These are phyloP conservation scores for Sitobion miscanthi DNA, from an alignment of 1,140 invertebrate genomes.

Conservation along the genomic window DNA sequence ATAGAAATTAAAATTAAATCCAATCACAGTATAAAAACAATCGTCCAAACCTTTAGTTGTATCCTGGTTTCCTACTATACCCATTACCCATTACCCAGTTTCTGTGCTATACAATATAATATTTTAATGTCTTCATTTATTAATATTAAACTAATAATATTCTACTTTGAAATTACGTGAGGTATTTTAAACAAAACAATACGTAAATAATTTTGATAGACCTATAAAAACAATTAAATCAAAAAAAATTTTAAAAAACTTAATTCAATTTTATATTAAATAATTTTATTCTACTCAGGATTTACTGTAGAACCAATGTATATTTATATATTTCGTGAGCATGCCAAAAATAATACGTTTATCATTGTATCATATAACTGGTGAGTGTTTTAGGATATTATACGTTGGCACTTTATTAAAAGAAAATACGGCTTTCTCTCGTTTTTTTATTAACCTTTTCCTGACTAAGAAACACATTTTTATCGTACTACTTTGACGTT, in stretches of 20 bases:
- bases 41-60: background rate
- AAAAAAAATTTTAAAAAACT: background rate
- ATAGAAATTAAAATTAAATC: too few species aligned
- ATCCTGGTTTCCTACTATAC: background rate
- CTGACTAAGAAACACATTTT: constrained; percentile 37
- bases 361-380: constrained; percentile 17
- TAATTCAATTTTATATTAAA: background rate
- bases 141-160: background rate
- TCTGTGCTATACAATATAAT: background rate
- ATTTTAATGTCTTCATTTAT: background rate
- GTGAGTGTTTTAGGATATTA: constrained; percentile 36
- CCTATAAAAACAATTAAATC: background rate
- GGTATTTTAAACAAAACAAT: background rate
- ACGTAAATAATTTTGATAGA: background rate
- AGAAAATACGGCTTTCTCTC: background rate
- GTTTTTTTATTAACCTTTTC: constrained; percentile 45
- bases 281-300: constrained; percentile 1
- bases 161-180: background rate
- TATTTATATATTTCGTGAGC: background rate
- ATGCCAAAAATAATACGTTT: constrained; percentile 33
- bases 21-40: background rate
- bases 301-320: background rate
- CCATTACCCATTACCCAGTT: background rate
- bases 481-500: constrained; percentile 25
- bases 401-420: constrained; percentile 32